Base-by-base conservation (phyloP, 2,113 vertebrate species). In the Isurus oxyrinchus region DNA sequence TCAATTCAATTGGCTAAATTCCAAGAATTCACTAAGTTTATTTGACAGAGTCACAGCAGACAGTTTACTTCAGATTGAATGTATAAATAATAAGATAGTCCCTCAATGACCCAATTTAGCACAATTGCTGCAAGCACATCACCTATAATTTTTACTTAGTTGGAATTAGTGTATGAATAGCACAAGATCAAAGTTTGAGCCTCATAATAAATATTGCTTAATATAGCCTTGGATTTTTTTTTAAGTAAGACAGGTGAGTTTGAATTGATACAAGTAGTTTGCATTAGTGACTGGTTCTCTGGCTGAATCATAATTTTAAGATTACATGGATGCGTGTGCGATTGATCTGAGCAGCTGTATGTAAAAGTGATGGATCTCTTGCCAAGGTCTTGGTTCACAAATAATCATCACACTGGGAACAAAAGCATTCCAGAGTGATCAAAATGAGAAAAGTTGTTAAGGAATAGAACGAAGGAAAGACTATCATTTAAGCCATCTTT, bases 401-500 rank as follows among this genome's bases (percentile, higher is more conserved):
- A 95, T 95, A 76, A 95, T 53, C 94, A 95, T 95, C 63, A 63
- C 94, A 53, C 67, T 72, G 94, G 25, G 94, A 72, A 53, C 66
- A 95, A 72, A 95, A 69, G 67, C 66, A 95, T 95, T 95, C 94
- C 94, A 95, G 94, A 90, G 16, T 95, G 40, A 95, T 95, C 67
- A 72, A 94, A 94, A 69, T 95, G 94, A 72, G 94, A 72, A 95
- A 95, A 55, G 21, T 72, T 53, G 94, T 69, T 95, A 95, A 95
- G 67, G 23, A 35, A 35, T 35, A 95, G 94, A 95, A 95, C 66
- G 76, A 72, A 95, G 94, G 44, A 95, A 95, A 72, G 49, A 95
- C 94, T 95, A 95, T 95, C 94, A 55, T 55, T 95, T 69, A 95
- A 95, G 67, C 66, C 94, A 95, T 95, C 66, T 72, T 95, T 72